phyloP scores from a whole-genome alignment of 2,888 invertebrate genomes.

The Agrilus cyanescens region DNA sequence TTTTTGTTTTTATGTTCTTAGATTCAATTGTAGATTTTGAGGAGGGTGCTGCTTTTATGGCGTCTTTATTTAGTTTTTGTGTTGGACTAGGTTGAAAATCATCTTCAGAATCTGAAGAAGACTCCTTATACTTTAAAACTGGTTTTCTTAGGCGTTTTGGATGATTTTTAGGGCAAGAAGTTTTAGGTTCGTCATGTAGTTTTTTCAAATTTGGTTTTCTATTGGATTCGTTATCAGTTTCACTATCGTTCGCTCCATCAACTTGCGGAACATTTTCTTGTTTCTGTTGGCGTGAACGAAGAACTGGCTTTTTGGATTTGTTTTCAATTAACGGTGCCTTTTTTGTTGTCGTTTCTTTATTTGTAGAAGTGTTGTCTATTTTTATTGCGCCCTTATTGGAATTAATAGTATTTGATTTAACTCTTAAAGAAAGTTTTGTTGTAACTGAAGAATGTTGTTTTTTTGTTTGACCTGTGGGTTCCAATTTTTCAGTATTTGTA shows the following conservation, averaged over 20 bases:
- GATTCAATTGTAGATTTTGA: not conserved
- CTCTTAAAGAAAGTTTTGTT: too few species aligned
- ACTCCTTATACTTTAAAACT: slow-evolving; percentile 13
- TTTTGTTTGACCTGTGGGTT: too few species aligned
- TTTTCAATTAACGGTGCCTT: not conserved
- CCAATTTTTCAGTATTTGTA: too few species aligned
- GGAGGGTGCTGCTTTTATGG: not conserved
- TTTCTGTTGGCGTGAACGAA: slow-evolving; percentile 2
- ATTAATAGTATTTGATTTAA: too few species aligned
- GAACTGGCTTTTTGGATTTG: not conserved
- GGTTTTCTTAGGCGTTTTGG: slow-evolving; percentile 15
- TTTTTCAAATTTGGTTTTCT: slow-evolving; percentile 25
- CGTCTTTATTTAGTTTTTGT: not conserved
- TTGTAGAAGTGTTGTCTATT: slow-evolving; percentile 2
- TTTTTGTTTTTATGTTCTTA: not conserved
- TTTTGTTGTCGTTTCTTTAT: slow-evolving; percentile 3
- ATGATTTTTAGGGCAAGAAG: slow-evolving; percentile 16
- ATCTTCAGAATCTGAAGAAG: slow-evolving; percentile 20
- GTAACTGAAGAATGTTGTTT: too few species aligned
- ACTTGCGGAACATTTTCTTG: slow-evolving; percentile 17
- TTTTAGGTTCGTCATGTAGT: slow-evolving; percentile 12
- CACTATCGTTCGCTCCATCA: slow-evolving; percentile 19
- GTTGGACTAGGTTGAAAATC: slow-evolving; percentile 17
- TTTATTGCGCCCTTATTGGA: not conserved
- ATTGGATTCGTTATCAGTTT: slow-evolving; percentile 9